These are phyloP conservation scores for Coturnix japonica DNA, from an alignment of 2,113 vertebrate species.

Conservation along the genomic window DNA sequence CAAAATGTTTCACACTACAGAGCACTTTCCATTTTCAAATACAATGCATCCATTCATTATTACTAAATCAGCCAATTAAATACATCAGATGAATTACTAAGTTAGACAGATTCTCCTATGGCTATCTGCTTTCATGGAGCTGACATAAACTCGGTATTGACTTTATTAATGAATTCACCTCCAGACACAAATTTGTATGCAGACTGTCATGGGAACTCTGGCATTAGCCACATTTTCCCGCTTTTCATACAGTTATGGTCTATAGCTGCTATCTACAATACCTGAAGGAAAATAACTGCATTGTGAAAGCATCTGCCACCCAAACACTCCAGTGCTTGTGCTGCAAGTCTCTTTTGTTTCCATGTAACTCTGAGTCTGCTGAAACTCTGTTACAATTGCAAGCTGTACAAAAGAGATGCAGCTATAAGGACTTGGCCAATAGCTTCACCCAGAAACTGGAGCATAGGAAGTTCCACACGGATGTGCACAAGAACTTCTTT, in stretches of 20 bases:
- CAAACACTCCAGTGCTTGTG: background rate
- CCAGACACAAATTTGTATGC: conserved; percentile 49
- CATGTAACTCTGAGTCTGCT: background rate
- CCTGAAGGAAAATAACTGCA: background rate
- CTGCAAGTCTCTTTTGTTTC: background rate
- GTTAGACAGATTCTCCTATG: conserved; percentile 57
- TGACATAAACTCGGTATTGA: conserved; percentile 39
- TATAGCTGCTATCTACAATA: background rate
- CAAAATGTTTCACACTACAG: background rate
- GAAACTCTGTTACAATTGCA: background rate
- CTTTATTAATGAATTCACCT: conserved; percentile 71
- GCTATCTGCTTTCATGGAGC: conserved; percentile 18
- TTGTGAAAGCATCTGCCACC: background rate
- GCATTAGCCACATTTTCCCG: conserved; percentile 35
- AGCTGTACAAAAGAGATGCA: background rate
- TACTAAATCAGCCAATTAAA: conserved; percentile 48
- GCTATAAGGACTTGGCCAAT: background rate
- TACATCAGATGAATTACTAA: conserved; percentile 3
- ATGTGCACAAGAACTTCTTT: too few relatives aligned
- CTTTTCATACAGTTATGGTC: conserved; percentile 3
- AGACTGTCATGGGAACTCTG: conserved; percentile 37
- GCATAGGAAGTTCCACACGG: too few relatives aligned
- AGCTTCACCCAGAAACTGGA: background rate
- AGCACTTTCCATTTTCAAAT: conserved; percentile 17
- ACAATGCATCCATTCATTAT: conserved; percentile 26